These are phyloP conservation scores for Hypercompe scribonia DNA, from an alignment of 2,888 invertebrate species.

Conservation along the genomic window DNA sequence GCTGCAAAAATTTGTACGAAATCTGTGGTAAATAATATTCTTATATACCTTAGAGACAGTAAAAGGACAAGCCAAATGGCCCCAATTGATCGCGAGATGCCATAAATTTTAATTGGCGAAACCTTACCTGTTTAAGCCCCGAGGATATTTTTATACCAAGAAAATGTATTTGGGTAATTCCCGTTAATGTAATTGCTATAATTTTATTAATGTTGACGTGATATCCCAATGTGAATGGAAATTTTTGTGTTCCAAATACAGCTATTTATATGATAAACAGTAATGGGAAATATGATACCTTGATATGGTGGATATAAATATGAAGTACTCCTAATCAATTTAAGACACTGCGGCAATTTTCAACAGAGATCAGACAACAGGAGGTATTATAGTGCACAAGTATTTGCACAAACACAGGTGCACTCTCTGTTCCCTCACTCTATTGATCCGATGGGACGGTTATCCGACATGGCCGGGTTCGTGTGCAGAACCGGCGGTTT, in stretches of 20 bases:
- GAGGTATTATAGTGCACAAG: no score
- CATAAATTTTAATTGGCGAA: constrained; percentile 25
- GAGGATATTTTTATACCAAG: constrained; percentile 6
- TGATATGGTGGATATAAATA: no score
- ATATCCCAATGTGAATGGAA: not conserved
- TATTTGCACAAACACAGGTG: no score
- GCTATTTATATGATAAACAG: not conserved
- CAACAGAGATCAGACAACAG: no score
- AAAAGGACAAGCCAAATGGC: constrained; percentile 13
- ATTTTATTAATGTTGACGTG: not conserved
- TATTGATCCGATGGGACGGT: no score
- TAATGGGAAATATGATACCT: not conserved
- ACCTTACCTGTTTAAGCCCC: constrained; percentile 16
- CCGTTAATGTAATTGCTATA: not conserved
- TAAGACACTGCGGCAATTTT: no score
- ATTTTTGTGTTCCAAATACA: not conserved
- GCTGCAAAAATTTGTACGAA: constrained; percentile 22
- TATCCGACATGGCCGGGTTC: no score
- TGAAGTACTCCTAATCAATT: no score
- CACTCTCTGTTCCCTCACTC: no score
- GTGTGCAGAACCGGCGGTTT: no score
- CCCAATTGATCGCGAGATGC: constrained; percentile 11
- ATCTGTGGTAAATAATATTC: constrained; percentile 33
- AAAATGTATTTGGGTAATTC: not conserved
- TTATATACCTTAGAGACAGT: constrained; percentile 22